Evolutionary conservation across 2,113 vertebrate species (phyloP).

Genomic region (Aleadryas rufinucha): DNA sequence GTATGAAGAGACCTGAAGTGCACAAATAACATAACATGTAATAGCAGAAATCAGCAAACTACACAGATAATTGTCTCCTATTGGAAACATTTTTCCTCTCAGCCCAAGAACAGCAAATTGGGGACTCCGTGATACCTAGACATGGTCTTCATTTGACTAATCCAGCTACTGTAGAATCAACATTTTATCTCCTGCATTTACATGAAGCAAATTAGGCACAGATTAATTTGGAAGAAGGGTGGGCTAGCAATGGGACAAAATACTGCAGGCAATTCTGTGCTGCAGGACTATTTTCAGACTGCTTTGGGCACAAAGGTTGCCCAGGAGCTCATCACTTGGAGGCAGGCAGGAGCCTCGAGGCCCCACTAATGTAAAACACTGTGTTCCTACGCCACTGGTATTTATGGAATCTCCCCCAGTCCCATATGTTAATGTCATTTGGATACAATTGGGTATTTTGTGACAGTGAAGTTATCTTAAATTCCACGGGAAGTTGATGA

Average conservation of each 20-base stretch:
- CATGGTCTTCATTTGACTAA: neutral
- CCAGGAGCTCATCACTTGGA: neutral
- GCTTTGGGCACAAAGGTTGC: neutral
- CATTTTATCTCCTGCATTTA: neutral
- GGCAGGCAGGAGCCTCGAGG: neutral
- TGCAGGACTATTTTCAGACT: neutral
- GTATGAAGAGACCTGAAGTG: neutral
- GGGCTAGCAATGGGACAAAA: neutral
- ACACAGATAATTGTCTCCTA: neutral
- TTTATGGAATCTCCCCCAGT: neutral
- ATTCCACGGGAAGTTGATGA: neutral
- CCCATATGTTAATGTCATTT: neutral
- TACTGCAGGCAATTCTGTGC: neutral
- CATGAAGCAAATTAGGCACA: neutral
- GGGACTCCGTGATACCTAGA: neutral
- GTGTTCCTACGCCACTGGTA: accelerated
- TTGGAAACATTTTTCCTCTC: neutral
- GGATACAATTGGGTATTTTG: neutral
- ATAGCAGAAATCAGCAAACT: neutral
- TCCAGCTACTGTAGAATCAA: neutral
- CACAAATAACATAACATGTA: neutral
- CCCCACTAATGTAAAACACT: neutral
- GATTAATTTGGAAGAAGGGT: neutral
- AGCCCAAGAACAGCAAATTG: neutral
- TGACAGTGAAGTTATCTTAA: neutral